These are phyloP conservation scores for Habropoda laboriosa DNA, from an alignment of 1,140 invertebrate genomes.

Conservation along the genomic window DNA sequence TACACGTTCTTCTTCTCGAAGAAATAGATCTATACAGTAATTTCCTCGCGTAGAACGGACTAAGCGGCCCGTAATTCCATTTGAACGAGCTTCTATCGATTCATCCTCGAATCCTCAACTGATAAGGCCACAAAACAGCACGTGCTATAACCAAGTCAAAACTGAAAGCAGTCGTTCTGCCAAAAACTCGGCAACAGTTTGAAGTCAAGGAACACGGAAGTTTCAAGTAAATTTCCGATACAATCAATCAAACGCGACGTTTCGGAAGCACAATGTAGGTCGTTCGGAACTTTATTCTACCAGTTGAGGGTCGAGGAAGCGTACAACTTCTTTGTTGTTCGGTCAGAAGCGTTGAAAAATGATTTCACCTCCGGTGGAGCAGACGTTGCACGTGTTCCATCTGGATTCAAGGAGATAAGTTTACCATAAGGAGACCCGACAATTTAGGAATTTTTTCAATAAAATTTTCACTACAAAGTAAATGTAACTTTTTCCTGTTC, in stretches of 20 bases:
- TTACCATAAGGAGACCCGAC: too few species aligned
- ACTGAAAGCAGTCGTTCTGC: neutral
- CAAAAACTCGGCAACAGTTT: neutral
- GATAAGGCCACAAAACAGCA: neutral
- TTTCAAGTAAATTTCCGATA: neutral
- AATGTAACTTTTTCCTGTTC: too few species aligned
- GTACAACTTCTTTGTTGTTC: neutral
- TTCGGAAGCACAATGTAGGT: neutral
- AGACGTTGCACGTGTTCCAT: too few species aligned
- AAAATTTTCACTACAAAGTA: too few species aligned
- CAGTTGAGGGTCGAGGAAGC: neutral
- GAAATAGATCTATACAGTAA: neutral
- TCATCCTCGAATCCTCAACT: neutral
- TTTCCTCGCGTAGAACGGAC: neutral
- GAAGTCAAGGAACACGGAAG: neutral
- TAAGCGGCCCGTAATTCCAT: neutral
- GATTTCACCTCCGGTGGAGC: neutral
- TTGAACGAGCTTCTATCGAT: neutral
- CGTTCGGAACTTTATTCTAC: neutral
- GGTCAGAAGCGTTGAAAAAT: neutral
- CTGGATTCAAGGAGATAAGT: too few species aligned
- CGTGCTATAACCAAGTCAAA: neutral
- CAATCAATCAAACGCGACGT: slow-evolving; percentile 10
- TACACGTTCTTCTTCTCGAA: neutral
- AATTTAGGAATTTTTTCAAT: too few species aligned